Percentiles rank a stretch among this genome's conserved stretches.
Evolutionary conservation across 37 sponge, comb jelly and placozoan species (phyloP).

Genomic region (Halichondria panicea): DNA sequence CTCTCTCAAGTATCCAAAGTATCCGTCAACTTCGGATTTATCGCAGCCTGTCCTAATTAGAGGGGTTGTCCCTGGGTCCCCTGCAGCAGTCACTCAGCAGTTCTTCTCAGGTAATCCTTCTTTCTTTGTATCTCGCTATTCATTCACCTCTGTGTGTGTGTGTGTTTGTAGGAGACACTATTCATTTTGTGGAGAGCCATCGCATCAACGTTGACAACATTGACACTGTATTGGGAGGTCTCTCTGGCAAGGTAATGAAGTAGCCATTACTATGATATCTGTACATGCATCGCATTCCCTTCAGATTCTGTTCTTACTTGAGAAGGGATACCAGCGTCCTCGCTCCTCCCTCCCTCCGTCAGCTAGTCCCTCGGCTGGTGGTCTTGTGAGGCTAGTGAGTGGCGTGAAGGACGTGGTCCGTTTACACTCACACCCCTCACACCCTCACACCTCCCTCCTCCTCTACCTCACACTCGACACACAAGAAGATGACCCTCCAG

Average conservation of each 20-base stretch:
- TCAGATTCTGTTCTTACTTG: not conserved
- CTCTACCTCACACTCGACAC: constrained; percentile 72
- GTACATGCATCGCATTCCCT: not conserved
- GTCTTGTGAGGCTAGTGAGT: constrained; percentile 14
- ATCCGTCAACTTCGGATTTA: not conserved
- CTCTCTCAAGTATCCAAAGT: not conserved
- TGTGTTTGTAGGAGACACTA: constrained; percentile 45
- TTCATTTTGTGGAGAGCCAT: constrained; percentile 28
- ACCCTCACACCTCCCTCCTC: constrained; percentile 36
- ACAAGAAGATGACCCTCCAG: constrained; percentile 54
- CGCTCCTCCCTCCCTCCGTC: not conserved
- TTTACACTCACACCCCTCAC: not conserved
- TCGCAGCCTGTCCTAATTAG: constrained; percentile 42
- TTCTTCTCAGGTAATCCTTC: constrained; percentile 40
- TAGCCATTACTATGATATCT: not conserved
- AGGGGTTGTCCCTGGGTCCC: constrained; percentile 41
- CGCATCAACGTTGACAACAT: constrained; percentile 24
- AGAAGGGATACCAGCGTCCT: not conserved
- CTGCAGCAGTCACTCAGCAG: constrained; percentile 35
- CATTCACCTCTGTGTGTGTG: not conserved
- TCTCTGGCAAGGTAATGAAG: not conserved
- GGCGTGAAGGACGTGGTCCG: not conserved
- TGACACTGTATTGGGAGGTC: constrained; percentile 16
- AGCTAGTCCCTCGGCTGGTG: constrained; percentile 4
- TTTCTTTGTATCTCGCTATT: not conserved